These are phyloP conservation scores for Calypte anna DNA, from an alignment of 2,113 vertebrate species.

Conservation along the genomic window DNA sequence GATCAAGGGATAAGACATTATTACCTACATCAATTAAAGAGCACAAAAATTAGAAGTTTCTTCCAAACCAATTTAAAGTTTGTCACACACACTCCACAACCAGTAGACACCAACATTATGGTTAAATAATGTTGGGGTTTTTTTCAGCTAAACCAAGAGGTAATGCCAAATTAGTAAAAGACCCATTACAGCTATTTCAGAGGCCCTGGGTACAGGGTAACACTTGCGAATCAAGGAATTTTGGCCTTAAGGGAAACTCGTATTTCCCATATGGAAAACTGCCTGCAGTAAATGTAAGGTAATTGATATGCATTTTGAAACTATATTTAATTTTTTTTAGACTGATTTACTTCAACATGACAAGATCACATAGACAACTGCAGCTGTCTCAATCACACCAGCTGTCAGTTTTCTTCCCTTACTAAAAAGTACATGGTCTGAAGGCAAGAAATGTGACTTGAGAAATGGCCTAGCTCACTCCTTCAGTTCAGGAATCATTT, in stretches of 20 bases:
- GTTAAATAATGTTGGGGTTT: neutral
- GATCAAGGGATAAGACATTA: neutral
- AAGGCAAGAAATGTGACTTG: neutral
- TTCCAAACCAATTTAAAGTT: neutral
- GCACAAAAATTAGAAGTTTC: neutral
- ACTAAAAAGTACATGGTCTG: neutral
- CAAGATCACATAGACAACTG: neutral
- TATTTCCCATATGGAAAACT: neutral
- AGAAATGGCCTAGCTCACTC: neutral
- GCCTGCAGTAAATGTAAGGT: neutral
- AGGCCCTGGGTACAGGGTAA: neutral
- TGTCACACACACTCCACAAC: neutral
- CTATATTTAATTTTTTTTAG: neutral
- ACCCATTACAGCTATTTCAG: neutral
- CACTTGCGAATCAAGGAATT: neutral
- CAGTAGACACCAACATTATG: neutral
- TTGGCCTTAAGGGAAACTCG: neutral
- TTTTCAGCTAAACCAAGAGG: neutral
- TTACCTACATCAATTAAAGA: neutral
- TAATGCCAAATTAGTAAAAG: neutral
- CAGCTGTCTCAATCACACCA: neutral
- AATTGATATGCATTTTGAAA: neutral
- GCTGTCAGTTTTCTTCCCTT: neutral
- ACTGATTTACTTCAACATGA: neutral
- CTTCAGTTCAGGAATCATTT: neutral